Evolutionary conservation across 2,888 invertebrate genomes (phyloP).

Genomic region (Cryptocephalus primarius): DNA sequence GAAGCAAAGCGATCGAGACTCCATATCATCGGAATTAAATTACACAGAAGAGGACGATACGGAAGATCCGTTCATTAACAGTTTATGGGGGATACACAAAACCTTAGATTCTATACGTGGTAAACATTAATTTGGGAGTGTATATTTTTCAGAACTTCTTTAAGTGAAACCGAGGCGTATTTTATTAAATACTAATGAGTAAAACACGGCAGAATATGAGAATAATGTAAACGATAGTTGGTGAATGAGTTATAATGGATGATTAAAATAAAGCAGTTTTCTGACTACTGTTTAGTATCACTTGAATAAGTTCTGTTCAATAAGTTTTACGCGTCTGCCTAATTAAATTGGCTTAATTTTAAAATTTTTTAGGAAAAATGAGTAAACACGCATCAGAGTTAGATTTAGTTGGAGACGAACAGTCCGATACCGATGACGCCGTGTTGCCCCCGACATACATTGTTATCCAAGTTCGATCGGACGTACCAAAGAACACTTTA

Average conservation of each 20-base stretch:
- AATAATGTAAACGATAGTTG: background rate
- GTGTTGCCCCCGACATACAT: slow-evolving; percentile 39
- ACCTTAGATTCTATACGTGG: slow-evolving; percentile 26
- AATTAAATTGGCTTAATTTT: background rate
- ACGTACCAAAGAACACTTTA: slow-evolving; percentile 38
- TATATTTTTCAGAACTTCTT: background rate
- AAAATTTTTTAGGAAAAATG: slow-evolving; percentile 21
- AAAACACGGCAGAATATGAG: too few relatives aligned
- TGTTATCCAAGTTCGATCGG: slow-evolving; percentile 38
- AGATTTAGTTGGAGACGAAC: slow-evolving; percentile 16
- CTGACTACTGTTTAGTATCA: too few relatives aligned
- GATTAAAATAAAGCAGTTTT: too few relatives aligned
- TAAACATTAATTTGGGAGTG: slow-evolving; percentile 8
- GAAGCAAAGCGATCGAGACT: slow-evolving; percentile 4
- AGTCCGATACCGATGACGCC: slow-evolving; percentile 20
- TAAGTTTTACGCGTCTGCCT: too few relatives aligned
- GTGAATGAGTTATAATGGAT: too few relatives aligned
- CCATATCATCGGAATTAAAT: slow-evolving; percentile 14
- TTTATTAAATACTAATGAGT: too few relatives aligned
- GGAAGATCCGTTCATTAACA: slow-evolving; percentile 22
- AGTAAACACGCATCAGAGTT: slow-evolving; percentile 17
- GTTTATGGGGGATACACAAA: slow-evolving; percentile 29
- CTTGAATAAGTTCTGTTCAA: too few relatives aligned
- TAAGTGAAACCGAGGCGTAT: background rate
- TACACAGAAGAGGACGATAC: slow-evolving; percentile 15